A percentile compares a stretch with the other conserved stretches of the same genome.
These are phyloP conservation scores for Vulpes vulpes DNA, from an alignment of 2,113 vertebrate genomes.

Conservation along the genomic window DNA sequence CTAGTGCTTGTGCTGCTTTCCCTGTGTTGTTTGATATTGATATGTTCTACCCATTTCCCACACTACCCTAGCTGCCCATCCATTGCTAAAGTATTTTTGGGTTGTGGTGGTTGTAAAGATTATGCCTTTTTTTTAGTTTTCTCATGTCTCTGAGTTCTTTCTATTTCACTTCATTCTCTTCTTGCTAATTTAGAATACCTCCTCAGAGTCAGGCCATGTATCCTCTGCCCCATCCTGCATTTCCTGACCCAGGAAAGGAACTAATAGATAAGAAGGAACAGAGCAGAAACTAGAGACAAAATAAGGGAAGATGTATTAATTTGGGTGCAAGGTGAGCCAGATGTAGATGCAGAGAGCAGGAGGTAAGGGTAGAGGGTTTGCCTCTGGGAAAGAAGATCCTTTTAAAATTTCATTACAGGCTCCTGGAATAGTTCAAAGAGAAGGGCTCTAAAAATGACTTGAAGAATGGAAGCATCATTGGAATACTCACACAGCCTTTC, in stretches of 20 bases:
- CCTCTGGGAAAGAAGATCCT: not conserved
- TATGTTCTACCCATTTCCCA: not conserved
- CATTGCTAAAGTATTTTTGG: not conserved
- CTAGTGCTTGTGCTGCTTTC: not conserved
- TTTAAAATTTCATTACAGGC: not conserved
- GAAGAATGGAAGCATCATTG: not conserved
- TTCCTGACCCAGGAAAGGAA: not conserved
- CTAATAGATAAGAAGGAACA: not conserved
- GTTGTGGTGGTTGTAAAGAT: not conserved
- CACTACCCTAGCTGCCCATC: not conserved
- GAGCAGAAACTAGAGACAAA: not conserved
- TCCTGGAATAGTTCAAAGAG: not conserved
- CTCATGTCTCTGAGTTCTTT: not conserved
- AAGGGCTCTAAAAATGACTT: not conserved
- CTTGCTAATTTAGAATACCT: not conserved
- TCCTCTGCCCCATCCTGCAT: not conserved
- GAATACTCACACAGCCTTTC: not conserved
- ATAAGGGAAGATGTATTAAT: not conserved
- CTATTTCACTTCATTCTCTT: not conserved
- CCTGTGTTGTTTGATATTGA: not conserved
- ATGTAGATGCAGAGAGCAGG: not conserved
- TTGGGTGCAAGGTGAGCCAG: not conserved
- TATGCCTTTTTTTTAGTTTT: not conserved
- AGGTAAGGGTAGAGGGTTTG: not conserved
- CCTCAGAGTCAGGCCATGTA: not conserved